Percentiles rank a stretch among this genome's conserved stretches.
phyloP scores from a whole-genome alignment of 2,113 vertebrate species.

The Microcebus griseorufus region DNA sequence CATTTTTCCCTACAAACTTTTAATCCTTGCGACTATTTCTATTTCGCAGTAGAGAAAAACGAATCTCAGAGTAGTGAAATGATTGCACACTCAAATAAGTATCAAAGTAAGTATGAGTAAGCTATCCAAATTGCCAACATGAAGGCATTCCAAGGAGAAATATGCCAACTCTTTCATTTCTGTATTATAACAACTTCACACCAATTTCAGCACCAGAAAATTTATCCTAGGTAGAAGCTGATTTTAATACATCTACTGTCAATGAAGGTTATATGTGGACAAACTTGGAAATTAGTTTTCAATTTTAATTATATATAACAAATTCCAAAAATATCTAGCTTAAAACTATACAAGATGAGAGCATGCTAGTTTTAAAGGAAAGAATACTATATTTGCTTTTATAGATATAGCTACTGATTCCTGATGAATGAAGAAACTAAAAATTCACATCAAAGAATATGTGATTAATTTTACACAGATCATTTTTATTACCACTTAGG shows the following conservation, averaged over 20 bases:
- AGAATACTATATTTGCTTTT: conserved; percentile 19
- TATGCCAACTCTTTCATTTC: not conserved
- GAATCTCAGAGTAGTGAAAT: not conserved
- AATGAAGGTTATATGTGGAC: not conserved
- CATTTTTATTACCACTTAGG: conserved; percentile 42
- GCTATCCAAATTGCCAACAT: not conserved
- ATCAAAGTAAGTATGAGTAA: not conserved
- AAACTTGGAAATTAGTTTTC: not conserved
- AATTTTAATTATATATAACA: not conserved
- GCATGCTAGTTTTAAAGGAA: not conserved
- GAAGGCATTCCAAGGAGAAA: not conserved
- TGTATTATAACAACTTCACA: conserved; percentile 5
- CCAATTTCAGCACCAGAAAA: not conserved
- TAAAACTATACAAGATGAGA: not conserved
- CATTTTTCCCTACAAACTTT: not conserved
- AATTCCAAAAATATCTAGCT: not conserved
- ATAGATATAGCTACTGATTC: conserved; percentile 52
- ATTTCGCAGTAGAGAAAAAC: not conserved
- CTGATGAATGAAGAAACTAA: conserved; percentile 36
- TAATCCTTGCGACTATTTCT: not conserved
- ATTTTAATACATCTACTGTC: not conserved
- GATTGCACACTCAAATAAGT: not conserved
- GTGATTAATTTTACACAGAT: conserved; percentile 58
- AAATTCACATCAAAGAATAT: conserved; percentile 50
- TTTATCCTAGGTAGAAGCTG: not conserved